Percentiles rank a stretch among this genome's conserved stretches.
These are phyloP conservation scores for Gymnothorax javanicus DNA, from an alignment of 2,797 vertebrate species.

Conservation along the genomic window DNA sequence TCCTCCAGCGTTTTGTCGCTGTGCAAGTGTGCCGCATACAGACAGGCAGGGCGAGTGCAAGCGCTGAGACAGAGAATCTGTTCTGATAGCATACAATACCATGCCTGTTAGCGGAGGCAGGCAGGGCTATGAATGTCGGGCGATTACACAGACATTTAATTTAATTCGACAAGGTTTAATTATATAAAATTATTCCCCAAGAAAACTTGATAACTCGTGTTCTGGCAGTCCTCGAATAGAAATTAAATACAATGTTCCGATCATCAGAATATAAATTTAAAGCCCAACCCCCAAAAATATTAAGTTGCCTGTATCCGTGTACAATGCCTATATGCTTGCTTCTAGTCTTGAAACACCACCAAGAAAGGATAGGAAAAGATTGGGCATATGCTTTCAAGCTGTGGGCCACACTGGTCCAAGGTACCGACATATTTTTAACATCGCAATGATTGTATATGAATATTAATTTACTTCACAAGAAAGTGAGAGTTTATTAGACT, in stretches of 20 bases:
- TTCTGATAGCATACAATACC: conserved; percentile 10
- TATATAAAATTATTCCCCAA: not conserved
- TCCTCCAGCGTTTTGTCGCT: not conserved
- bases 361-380: not conserved
- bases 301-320: not conserved
- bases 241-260: not conserved
- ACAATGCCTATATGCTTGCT: not conserved
- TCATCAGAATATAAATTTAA: not conserved
- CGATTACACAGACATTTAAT: conserved; percentile 20
- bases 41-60: not conserved
- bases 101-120: conserved; percentile 1
- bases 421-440: not conserved
- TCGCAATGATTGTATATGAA: too few species aligned
- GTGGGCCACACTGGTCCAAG: not conserved
- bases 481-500: not conserved
- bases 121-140: conserved; percentile 13
- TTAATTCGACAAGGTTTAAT: not conserved
- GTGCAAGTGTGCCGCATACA: not conserved
- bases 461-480: too few species aligned
- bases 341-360: not conserved
- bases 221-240: not conserved
- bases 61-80: not conserved
- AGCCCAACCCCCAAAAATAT: not conserved
- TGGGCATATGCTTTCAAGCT: not conserved
- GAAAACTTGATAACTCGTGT: not conserved